Conservation (phyloP, 2,113 vertebrate species). For the Eretmochelys imbricata region DNA sequence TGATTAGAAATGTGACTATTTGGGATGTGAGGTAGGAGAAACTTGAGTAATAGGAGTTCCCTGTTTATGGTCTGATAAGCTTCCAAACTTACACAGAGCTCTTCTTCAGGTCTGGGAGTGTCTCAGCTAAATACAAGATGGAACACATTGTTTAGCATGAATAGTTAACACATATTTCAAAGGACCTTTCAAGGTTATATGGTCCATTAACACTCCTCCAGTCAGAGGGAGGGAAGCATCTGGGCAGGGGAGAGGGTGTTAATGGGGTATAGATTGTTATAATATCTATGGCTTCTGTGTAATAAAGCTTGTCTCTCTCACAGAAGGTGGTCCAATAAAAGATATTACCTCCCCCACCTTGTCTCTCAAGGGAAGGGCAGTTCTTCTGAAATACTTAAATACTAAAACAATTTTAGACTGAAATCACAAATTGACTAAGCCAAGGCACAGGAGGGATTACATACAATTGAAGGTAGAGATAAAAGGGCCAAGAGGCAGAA, state of each 20-base stretch:
- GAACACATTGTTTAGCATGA: not conserved
- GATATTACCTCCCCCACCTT: not conserved
- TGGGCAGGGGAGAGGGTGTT: not conserved
- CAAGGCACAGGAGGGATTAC: not conserved
- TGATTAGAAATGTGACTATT: conserved; percentile 39
- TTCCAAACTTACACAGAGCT: not conserved
- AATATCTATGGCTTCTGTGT: not conserved
- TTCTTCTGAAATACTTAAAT: not conserved
- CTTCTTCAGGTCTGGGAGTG: not conserved
- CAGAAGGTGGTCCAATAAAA: not conserved
- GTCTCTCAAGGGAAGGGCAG: not conserved
- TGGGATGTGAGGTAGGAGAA: conserved; percentile 4
- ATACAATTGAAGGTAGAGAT: not conserved
- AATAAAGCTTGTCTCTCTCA: not conserved
- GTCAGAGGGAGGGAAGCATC: not conserved
- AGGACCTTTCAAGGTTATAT: not conserved
- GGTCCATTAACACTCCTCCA: not conserved
- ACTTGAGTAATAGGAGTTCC: not conserved
- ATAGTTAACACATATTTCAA: not conserved
- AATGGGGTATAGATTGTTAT: not conserved
- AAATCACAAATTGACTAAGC: not conserved
- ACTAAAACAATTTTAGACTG: not conserved
- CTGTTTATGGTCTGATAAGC: not conserved
- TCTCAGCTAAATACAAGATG: too few species aligned
- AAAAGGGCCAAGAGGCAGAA: not conserved